Evolutionary conservation across 1,140 invertebrate species (phyloP), one percentile per base, ranked within the genome.

Genomic region (Antheraea mylitta): DNA sequence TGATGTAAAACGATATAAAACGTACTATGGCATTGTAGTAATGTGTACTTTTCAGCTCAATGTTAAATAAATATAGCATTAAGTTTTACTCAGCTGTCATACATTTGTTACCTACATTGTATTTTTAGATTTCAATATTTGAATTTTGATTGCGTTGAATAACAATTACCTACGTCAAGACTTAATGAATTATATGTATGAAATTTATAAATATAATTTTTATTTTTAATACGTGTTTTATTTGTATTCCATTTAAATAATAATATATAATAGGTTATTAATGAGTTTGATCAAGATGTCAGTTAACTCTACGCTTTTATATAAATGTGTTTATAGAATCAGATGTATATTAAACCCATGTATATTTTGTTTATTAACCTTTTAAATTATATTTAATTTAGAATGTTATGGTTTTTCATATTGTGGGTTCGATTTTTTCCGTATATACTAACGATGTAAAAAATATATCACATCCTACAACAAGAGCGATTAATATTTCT

Each of bases 221-320:
- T 63, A 63, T 63, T 63, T 53, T 63, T 63, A 63, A 13, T 63
- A 63, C 18, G 13, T 63, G 19, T 63, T 63, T 63, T 63, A 63
- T 36, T 63, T 10, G 7, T 42, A 4, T 42, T 59, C 18, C 58
- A 59, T 59, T 59, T 59, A 8, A 16, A 16, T 59, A 59, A 18
- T 19, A n/a, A 59, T 18, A 59, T 59, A 59, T 59, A 18, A 11
- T 30, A 30, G 4, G 1, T 30, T 30, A 30, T 30, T 30, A 30
- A 30, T 30, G 22, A 30, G 22, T 30, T 30, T 30, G 22, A 30
- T 30, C 22, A 30, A 30, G 22, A 30, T 30, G 22, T 30, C 22
- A 2, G 22, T 30, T 30, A 30, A 30, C 22, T 30, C 22, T 4
- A 30, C 22, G 22, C 22, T 30, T 30, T 30, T 30, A 30, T 30